Percentiles rank a stretch among this genome's conserved stretches.
Conservation (phyloP, 2,797 vertebrate species). For the Selene dorsalis region DNA sequence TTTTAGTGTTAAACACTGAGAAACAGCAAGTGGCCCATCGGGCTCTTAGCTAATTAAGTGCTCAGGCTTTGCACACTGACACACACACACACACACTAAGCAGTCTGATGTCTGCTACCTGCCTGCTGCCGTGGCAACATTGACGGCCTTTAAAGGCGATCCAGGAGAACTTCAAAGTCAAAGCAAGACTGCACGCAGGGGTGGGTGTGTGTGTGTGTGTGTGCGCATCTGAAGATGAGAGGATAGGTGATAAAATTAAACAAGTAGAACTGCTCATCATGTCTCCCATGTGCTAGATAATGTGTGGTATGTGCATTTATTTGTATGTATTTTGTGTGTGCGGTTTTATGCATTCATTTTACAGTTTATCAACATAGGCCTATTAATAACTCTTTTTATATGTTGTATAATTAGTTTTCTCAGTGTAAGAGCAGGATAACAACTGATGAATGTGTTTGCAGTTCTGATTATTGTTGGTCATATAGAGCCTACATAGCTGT, state of each 20-base stretch:
- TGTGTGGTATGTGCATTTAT: constrained; percentile 32
- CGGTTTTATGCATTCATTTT: constrained; percentile 19
- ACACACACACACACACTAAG: constrained; percentile 42
- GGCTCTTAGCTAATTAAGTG: constrained; percentile 81
- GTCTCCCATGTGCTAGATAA: constrained; percentile 50
- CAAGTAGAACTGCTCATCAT: constrained; percentile 64
- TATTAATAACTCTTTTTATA: background rate
- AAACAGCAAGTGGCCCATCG: constrained; percentile 70
- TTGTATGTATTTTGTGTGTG: constrained; percentile 14
- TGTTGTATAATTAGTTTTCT: background rate
- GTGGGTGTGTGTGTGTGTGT: constrained; percentile 48
- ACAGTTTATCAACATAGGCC: background rate
- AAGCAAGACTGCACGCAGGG: constrained; percentile 66
- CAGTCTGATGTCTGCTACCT: constrained; percentile 77
- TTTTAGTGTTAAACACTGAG: constrained; percentile 78
- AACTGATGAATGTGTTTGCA: background rate
- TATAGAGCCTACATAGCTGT: constrained; percentile 10
- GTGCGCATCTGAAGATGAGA: constrained; percentile 59
- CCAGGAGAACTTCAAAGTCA: constrained; percentile 83
- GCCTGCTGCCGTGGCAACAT: constrained; percentile 80
- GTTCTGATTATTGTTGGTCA: background rate
- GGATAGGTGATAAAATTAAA: constrained; percentile 77
- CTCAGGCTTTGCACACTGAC: constrained; percentile 60
- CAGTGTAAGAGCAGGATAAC: background rate
- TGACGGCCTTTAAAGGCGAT: constrained; percentile 82